Evolutionary conservation across 2,113 vertebrate species (phyloP).

Genomic region (Prochilodus magdalenae): DNA sequence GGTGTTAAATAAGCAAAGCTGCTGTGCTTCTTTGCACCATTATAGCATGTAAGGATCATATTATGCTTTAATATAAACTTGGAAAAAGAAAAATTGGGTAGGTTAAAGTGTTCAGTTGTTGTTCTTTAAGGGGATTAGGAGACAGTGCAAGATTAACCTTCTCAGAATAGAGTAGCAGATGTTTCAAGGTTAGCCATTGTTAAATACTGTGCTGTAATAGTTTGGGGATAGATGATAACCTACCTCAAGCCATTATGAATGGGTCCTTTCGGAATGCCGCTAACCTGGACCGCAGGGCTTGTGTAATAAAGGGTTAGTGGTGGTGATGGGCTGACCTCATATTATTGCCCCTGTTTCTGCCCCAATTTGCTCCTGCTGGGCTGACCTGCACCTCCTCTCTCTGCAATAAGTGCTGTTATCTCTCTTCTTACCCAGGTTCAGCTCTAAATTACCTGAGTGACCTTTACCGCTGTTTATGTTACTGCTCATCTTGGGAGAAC

Average conservation of each 20-base stretch:
- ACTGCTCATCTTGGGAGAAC: slow-evolving; percentile 59
- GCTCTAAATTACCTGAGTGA: slow-evolving; percentile 22
- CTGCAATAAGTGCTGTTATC: neutral
- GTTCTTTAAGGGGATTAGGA: neutral
- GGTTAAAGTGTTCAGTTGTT: neutral
- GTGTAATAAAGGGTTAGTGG: slow-evolving; percentile 24
- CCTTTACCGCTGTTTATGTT: slow-evolving; percentile 63
- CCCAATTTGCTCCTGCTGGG: slow-evolving; percentile 25
- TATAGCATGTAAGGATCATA: no score
- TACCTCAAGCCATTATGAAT: neutral
- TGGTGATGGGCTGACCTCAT: neutral
- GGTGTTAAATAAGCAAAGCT: no score
- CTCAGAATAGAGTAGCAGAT: neutral
- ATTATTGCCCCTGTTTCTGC: slow-evolving; percentile 23
- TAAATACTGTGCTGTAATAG: neutral
- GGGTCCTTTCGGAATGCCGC: neutral
- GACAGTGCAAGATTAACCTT: neutral
- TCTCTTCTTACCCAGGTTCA: neutral
- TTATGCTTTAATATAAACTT: no score
- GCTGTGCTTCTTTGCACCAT: no score
- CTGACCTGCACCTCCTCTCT: slow-evolving; percentile 3
- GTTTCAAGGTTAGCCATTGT: neutral
- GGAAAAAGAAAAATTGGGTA: neutral
- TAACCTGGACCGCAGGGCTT: neutral
- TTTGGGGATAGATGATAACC: neutral